Evolutionary conservation across 92 coral and sea anemone genomes (phyloP).

Genomic region (Plumapathes pennacea): DNA sequence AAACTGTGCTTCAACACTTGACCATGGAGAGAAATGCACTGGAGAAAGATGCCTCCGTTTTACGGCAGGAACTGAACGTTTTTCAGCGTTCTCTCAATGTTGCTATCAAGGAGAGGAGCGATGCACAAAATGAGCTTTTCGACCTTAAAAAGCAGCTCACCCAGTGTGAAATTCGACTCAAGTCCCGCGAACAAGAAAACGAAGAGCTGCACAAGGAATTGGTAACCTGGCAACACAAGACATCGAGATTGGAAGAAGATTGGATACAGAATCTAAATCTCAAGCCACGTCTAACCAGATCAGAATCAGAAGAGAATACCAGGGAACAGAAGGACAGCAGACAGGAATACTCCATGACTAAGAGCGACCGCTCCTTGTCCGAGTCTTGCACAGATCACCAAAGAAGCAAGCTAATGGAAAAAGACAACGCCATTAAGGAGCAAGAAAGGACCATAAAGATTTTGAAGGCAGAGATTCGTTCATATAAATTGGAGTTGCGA

Average conservation of each 20-base stretch:
- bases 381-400: too few species aligned
- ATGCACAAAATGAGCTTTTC: constrained; percentile 35
- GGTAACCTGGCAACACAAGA: constrained; percentile 24
- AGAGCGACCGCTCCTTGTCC: too few species aligned
- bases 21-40: constrained; percentile 39
- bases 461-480: constrained; percentile 35
- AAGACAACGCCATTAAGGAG: constrained; percentile 11
- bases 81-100: constrained; percentile 19
- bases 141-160: constrained; percentile 19
- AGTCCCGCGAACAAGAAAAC: constrained; percentile 33
- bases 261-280: constrained; percentile 7
- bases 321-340: constrained; percentile 8
- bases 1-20: constrained; percentile 18
- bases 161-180: constrained; percentile 33
- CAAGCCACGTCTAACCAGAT: constrained; percentile 20
- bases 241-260: constrained; percentile 38
- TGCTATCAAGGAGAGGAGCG: constrained; percentile 39
- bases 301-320: constrained; percentile 39
- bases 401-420: constrained; percentile 38
- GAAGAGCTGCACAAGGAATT: constrained; percentile 42
- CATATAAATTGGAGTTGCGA: constrained; percentile 13
- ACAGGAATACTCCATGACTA: constrained; percentile 31
- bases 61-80: constrained; percentile 39
- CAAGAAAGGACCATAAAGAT: constrained; percentile 10
- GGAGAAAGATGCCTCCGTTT: constrained; percentile 40